These are phyloP conservation scores for Seladonia tumulorum DNA, from an alignment of 2,888 invertebrate species.

Conservation along the genomic window DNA sequence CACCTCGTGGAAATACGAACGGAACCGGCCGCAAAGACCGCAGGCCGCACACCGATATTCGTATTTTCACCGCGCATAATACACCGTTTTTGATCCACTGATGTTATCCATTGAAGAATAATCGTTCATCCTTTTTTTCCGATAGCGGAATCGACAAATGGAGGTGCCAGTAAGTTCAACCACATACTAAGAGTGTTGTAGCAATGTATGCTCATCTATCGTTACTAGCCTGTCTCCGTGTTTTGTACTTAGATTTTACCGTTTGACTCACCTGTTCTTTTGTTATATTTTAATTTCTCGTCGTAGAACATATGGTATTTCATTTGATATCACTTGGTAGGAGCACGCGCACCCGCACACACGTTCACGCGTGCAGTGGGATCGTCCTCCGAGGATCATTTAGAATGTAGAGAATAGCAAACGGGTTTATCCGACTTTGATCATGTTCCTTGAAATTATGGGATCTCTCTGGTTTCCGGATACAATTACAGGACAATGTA, in stretches of 20 bases:
- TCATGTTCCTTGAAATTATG: background rate
- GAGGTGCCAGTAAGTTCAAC: constrained; percentile 88
- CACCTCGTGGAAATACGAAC: constrained; percentile 75
- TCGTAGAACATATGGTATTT: constrained; percentile 3
- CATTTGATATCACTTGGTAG: background rate
- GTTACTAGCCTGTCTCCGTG: constrained; percentile 10
- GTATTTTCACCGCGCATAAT: constrained; percentile 71
- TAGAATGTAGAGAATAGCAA: background rate
- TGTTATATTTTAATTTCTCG: background rate
- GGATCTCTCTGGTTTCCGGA: background rate
- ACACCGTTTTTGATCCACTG: constrained; percentile 28
- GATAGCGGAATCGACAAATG: constrained; percentile 91
- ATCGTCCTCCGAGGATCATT: background rate
- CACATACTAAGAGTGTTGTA: constrained; percentile 81
- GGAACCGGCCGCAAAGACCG: constrained; percentile 50
- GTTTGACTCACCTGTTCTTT: background rate
- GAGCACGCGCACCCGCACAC: constrained; percentile 27
- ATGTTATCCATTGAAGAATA: constrained; percentile 77
- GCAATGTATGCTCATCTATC: constrained; percentile 60
- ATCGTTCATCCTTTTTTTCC: constrained; percentile 83
- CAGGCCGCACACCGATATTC: constrained; percentile 58
- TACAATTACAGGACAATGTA: constrained; percentile 1
- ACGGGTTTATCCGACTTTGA: background rate
- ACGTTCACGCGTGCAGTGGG: background rate
- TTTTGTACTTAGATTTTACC: constrained; percentile 9